A percentile compares a stretch with the other conserved stretches of the same genome.
These are phyloP conservation scores for Hypothenemus hampei DNA, from an alignment of 1,140 invertebrate species.

Conservation along the genomic window DNA sequence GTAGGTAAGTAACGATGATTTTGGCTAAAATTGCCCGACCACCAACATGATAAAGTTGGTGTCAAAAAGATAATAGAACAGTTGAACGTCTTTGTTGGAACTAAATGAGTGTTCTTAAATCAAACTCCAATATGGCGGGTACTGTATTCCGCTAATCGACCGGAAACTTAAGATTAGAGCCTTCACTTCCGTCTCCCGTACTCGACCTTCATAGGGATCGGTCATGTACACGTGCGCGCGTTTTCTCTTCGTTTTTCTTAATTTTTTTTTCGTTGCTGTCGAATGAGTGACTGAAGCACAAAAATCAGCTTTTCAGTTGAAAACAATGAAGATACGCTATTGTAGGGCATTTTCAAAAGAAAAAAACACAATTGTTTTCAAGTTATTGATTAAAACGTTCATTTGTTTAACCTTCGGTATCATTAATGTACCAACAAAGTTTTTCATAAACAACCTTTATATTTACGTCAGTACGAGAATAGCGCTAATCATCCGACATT, in stretches of 20 bases:
- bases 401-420: too few relatives aligned
- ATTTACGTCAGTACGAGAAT: neutral
- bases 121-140: slow-evolving; percentile 45
- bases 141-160: slow-evolving; percentile 42
- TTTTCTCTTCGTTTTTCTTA: too few relatives aligned
- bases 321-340: too few relatives aligned
- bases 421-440: too few relatives aligned
- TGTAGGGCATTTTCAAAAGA: too few relatives aligned
- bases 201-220: slow-evolving; percentile 12
- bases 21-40: slow-evolving; percentile 35
- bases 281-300: too few relatives aligned
- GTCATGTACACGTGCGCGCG: slow-evolving; percentile 10
- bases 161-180: slow-evolving; percentile 44
- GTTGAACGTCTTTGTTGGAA: slow-evolving; percentile 44
- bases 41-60: slow-evolving; percentile 39
- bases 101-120: slow-evolving; percentile 46
- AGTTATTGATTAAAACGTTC: too few relatives aligned
- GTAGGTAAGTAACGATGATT: slow-evolving; percentile 33
- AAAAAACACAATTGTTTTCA: too few relatives aligned
- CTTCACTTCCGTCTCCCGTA: slow-evolving; percentile 30
- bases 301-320: too few relatives aligned
- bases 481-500: neutral
- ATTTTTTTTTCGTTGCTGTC: too few relatives aligned
- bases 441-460: too few relatives aligned
- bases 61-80: slow-evolving; percentile 45